Conservation (phyloP, 2,113 vertebrate species). For the Tragelaphus buxtoni region DNA sequence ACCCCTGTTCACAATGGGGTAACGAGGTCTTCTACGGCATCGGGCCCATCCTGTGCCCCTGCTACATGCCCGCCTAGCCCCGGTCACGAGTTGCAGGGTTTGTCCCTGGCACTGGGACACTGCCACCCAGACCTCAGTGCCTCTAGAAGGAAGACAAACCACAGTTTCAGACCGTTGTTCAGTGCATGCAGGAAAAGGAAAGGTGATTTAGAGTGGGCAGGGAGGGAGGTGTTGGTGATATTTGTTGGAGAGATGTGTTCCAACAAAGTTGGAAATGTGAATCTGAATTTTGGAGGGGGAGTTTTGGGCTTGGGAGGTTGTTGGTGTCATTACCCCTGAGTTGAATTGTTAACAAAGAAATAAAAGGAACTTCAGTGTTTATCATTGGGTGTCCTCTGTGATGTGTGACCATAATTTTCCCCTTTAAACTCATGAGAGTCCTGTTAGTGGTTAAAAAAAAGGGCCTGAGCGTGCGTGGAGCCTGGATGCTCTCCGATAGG, state of each 20-base stretch:
- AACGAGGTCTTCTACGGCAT: too few species aligned
- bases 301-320: neutral
- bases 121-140: neutral
- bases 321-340: neutral
- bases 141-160: neutral
- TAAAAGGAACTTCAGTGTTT: neutral
- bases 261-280: neutral
- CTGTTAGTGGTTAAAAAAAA: neutral
- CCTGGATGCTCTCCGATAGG: too few species aligned
- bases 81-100: neutral
- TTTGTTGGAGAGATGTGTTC: neutral
- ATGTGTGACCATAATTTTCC: neutral
- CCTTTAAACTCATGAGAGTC: neutral
- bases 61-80: neutral
- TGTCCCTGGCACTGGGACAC: neutral
- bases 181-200: neutral
- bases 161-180: neutral
- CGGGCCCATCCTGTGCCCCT: neutral
- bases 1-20: fast-evolving
- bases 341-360: neutral
- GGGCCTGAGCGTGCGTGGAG: too few species aligned
- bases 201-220: neutral
- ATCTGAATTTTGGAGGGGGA: neutral
- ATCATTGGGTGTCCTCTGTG: too few species aligned
- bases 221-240: too few species aligned